Percentiles rank a stretch among this genome's conserved stretches.
phyloP scores from a whole-genome alignment of 1,140 invertebrate species.

The Hesperophylax magnus region DNA sequence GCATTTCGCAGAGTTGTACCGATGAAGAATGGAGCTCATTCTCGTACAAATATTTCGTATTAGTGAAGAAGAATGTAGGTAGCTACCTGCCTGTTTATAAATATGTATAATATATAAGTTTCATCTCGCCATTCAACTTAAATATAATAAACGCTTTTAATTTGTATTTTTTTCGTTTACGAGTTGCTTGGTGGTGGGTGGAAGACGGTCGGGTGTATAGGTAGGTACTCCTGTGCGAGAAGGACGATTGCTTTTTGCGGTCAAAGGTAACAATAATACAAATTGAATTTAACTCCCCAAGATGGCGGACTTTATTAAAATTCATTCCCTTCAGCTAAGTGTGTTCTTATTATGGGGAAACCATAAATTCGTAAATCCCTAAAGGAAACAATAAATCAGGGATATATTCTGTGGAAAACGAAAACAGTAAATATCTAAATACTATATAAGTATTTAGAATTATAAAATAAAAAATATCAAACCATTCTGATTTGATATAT shows the following conservation, averaged over 20 bases:
- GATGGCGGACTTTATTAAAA: conserved; percentile 18
- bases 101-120: no score
- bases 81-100: no score
- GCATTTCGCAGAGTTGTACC: no score
- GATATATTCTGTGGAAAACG: no score
- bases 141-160: conserved; percentile 13
- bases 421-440: no score
- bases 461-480: no score
- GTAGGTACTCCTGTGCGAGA: conserved; percentile 3
- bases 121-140: neutral
- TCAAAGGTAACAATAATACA: conserved; percentile 24
- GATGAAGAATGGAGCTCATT: no score
- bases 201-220: neutral
- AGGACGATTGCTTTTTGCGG: conserved; percentile 40
- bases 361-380: neutral
- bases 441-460: no score
- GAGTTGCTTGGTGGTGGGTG: neutral
- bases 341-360: no score
- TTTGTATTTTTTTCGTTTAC: conserved; percentile 1
- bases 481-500: no score
- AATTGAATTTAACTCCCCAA: conserved; percentile 30
- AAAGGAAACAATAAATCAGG: neutral
- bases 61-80: no score
- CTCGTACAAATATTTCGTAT: no score
- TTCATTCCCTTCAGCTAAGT: neutral